Percentiles rank a stretch among this genome's conserved stretches.
These are phyloP conservation scores for Spodoptera frugiperda DNA, from an alignment of 1,140 invertebrate genomes.

Conservation along the genomic window DNA sequence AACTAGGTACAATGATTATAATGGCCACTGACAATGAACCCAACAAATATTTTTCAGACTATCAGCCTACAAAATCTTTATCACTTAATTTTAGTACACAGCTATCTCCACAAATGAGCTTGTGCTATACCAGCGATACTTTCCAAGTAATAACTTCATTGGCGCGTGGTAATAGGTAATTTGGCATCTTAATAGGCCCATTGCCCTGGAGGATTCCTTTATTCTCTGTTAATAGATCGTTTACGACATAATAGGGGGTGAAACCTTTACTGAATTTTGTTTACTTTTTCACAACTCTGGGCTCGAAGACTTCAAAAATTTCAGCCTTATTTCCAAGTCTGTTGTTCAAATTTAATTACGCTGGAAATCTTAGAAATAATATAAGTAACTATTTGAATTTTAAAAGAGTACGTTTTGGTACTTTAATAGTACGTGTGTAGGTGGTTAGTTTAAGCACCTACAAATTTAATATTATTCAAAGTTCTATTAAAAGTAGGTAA, in stretches of 20 bases:
- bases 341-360: neutral
- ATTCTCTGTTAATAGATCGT: conserved; percentile 46
- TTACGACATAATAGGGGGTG: conserved; percentile 43
- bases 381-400: too few species aligned
- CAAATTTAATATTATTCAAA: too few species aligned
- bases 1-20: neutral
- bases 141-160: conserved; percentile 43
- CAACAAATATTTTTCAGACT: conserved; percentile 7
- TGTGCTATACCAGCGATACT: conserved; percentile 22
- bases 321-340: neutral
- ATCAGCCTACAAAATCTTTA: conserved; percentile 6
- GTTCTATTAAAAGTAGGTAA: too few species aligned
- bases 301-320: neutral
- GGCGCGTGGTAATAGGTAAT: conserved; percentile 42
- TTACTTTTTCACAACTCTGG: neutral
- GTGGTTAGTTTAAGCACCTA: too few species aligned
- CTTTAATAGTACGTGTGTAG: too few species aligned
- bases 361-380: too few species aligned
- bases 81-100: conserved; percentile 12
- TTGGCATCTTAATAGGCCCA: conserved; percentile 40
- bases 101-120: conserved; percentile 13
- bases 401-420: too few species aligned
- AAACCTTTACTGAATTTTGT: conserved; percentile 17
- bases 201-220: conserved; percentile 40
- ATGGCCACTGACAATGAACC: neutral